Base-by-base conservation (phyloP, 1,140 invertebrate species). In the Idris sp. region DNA sequence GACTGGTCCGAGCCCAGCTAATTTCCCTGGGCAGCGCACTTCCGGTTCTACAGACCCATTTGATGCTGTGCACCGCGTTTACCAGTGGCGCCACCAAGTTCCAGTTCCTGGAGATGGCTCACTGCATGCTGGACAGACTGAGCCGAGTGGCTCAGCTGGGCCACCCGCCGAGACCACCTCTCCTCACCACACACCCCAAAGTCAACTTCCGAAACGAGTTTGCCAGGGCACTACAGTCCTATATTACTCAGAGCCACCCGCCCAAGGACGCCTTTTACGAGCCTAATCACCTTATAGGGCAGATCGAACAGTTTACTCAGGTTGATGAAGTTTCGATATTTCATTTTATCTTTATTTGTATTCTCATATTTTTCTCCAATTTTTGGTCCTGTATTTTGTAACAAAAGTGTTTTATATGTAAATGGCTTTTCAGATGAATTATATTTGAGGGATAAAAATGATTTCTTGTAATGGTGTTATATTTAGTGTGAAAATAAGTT, bases 21-120 rank as follows among this genome's bases (percentile, higher is more conserved):
- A 14, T 87, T 0, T 88, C 89, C 1, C 77, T 91, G 51, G 89
- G 91, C 9, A 89, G 89, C 28, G 89, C 92, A 1, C 83, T 92
- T 64, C 91, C 91, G 0, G 89, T 92, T 14, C 84, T 93, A 6
- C 91, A 93, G 76, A 87, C 91, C 38, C 92, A 92, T 74, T 81
- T 93, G 11, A 88, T 92, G 69, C 82, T 93, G 36, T 92, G 92
- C 82, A 91, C 91, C 16, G 90, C 89, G 1, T 92, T 93, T 78
- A 91, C 90, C 1, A 90, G 89, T 48, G 88, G 91, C 2, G 91
- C 92, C 2, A 92, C 90, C 51, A 93, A 92, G 76, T 92, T 92
- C 80, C 91, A 93, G 78, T 93, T 93, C 82, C 86, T 93, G 5
- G 92, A 93, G 68, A 82, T 93, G 38, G 91, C 90, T 8, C 91